Percentiles rank a stretch among this genome's conserved stretches.
Conservation (phyloP, 2,797 vertebrate species). For the Valencia hispanica region DNA sequence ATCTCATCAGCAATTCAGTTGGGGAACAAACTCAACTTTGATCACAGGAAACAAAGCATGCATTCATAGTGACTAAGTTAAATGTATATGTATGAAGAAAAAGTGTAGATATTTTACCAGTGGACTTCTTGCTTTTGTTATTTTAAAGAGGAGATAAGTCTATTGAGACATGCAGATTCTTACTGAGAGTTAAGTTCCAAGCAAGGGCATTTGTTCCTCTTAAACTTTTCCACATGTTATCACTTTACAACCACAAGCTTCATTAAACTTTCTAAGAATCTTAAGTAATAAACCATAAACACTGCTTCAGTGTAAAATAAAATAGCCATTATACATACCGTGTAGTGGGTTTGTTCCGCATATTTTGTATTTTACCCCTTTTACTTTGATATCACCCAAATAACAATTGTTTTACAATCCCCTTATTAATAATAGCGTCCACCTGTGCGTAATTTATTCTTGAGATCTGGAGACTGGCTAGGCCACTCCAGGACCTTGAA, state of each 20-base stretch:
- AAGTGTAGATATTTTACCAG: background rate
- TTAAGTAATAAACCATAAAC: background rate
- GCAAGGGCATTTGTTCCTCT: background rate
- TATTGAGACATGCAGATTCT: background rate
- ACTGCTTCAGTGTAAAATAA: background rate
- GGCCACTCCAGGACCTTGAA: no score
- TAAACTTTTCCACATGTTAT: background rate
- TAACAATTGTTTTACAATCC: no score
- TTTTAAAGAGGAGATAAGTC: background rate
- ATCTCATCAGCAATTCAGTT: conserved; percentile 43
- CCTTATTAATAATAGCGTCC: no score
- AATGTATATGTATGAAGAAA: conserved; percentile 1
- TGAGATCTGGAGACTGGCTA: no score
- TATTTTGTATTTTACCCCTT: no score
- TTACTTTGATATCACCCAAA: no score
- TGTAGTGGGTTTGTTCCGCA: no score
- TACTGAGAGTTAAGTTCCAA: background rate
- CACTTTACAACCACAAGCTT: background rate
- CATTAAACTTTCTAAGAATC: background rate
- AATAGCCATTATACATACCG: background rate
- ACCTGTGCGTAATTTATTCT: no score
- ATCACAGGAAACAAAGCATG: conserved; percentile 10
- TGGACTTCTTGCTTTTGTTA: background rate
- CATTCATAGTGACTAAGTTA: conserved; percentile 12
- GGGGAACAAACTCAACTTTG: conserved; percentile 48